Percentiles rank a stretch among this genome's conserved stretches.
These are phyloP conservation scores for Phylloscopus whistleri DNA, from an alignment of 2,113 vertebrate species.

Conservation along the genomic window DNA sequence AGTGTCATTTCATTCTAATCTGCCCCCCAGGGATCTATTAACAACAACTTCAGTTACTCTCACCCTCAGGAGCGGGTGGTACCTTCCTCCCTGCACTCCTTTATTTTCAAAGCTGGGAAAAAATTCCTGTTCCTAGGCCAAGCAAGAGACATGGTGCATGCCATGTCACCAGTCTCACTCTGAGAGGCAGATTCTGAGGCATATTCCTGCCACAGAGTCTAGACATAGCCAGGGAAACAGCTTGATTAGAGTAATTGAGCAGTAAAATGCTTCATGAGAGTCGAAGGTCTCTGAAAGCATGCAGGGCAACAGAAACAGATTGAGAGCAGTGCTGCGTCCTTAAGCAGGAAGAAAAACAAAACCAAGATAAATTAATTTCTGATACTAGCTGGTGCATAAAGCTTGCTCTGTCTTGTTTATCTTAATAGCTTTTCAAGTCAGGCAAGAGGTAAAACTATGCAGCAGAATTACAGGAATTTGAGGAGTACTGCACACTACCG, in stretches of 20 bases:
- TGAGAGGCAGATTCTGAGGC: neutral
- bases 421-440: neutral
- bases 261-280: neutral
- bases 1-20: neutral
- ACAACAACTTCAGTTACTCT: neutral
- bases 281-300: neutral
- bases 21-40: neutral
- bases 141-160: neutral
- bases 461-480: neutral
- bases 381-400: neutral
- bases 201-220: neutral
- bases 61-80: fast-evolving
- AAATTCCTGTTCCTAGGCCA: neutral
- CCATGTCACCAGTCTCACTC: neutral
- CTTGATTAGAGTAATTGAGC: neutral
- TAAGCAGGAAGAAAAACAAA: neutral
- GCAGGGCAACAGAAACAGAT: neutral
- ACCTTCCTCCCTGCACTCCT: fast-evolving
- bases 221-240: neutral
- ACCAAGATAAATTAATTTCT: neutral
- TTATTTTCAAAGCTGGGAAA: neutral
- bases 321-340: neutral
- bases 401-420: neutral
- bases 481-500: fast-evolving
- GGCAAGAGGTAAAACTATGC: neutral